A percentile compares a stretch with the other conserved stretches of the same genome.
Evolutionary conservation across 2,113 vertebrate species (phyloP).

Genomic region (Falcunculus frontatus): DNA sequence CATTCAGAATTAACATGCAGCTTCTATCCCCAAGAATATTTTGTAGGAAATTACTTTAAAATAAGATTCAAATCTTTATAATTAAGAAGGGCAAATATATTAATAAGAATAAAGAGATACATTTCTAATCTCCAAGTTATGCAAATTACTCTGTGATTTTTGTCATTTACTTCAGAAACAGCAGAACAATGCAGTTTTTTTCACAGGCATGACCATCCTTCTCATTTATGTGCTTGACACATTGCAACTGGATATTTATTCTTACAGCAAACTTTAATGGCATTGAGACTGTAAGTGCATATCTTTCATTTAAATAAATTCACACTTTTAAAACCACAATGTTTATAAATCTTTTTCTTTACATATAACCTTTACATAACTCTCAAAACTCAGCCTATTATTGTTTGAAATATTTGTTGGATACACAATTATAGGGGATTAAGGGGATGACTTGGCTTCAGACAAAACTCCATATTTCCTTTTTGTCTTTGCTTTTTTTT

Average conservation of each 20-base stretch:
- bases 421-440: background rate
- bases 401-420: background rate
- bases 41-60: conserved; percentile 74
- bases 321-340: background rate
- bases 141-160: conserved; percentile 75
- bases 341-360: background rate
- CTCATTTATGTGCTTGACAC: conserved; percentile 56
- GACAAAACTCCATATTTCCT: background rate
- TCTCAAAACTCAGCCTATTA: background rate
- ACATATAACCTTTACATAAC: background rate
- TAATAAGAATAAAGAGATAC: conserved; percentile 78
- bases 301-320: background rate
- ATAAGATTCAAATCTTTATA: conserved; percentile 81
- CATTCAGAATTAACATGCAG: conserved; percentile 67
- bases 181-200: conserved; percentile 70
- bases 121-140: conserved; percentile 74
- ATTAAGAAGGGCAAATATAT: conserved; percentile 78
- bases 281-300: background rate
- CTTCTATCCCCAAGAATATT: conserved; percentile 71
- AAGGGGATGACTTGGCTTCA: background rate
- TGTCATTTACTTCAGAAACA: conserved; percentile 72
- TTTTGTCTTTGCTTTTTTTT: background rate
- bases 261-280: background rate
- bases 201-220: conserved; percentile 42
- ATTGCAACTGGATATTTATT: conserved; percentile 33